Evolutionary conservation across 2,888 invertebrate genomes (phyloP).

Genomic region (Nudaria mundana): DNA sequence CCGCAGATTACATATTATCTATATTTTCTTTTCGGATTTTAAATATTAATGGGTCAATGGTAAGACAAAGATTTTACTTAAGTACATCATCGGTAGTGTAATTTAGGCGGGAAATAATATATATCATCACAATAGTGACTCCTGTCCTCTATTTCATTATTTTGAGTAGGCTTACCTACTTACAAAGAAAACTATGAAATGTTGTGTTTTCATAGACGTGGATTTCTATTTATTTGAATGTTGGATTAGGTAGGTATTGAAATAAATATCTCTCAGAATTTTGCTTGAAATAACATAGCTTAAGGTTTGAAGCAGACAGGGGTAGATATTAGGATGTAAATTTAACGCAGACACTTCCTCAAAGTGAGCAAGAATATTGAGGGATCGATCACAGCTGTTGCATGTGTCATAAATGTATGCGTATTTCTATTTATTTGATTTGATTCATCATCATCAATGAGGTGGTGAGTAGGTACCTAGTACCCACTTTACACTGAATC

Average conservation of each 20-base stretch:
- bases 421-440: neutral
- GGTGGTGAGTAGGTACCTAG: neutral
- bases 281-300: no score
- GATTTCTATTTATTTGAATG: constrained; percentile 12
- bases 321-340: no score
- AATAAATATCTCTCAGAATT: no score
- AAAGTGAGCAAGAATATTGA: neutral
- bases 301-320: no score
- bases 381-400: neutral
- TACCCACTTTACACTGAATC: no score
- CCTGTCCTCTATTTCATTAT: no score
- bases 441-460: neutral
- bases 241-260: constrained; percentile 9
- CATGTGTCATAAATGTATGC: no score
- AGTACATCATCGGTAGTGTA: constrained; percentile 60
- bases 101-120: constrained; percentile 71
- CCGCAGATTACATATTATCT: constrained; percentile 9
- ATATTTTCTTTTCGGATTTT: constrained; percentile 35
- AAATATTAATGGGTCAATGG: constrained; percentile 66
- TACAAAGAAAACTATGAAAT: constrained; percentile 25
- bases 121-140: constrained; percentile 17
- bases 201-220: constrained; percentile 13
- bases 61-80: constrained; percentile 63
- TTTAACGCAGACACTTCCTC: neutral
- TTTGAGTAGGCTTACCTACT: no score